Evolutionary conservation across 2,888 invertebrate genomes (phyloP).

Genomic region (Ischnus inquisitorius): DNA sequence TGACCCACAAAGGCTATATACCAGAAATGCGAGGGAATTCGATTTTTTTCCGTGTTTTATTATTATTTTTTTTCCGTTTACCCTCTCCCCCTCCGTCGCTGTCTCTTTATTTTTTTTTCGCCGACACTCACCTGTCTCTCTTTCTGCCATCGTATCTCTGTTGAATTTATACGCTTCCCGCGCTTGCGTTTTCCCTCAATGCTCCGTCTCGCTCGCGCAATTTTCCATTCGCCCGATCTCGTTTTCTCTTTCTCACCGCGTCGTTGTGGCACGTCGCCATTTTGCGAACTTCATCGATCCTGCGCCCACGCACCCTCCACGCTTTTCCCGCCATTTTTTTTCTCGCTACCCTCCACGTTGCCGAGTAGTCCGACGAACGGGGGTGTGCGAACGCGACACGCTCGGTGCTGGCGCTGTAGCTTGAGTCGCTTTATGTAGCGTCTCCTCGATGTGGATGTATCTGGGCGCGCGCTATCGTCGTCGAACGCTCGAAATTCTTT

Average conservation of each 20-base stretch:
- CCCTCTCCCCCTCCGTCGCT: conserved; percentile 59
- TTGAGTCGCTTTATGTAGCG: conserved; percentile 16
- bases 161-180: conserved; percentile 40
- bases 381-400: conserved; percentile 28
- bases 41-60: conserved; percentile 75
- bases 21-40: conserved; percentile 71
- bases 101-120: conserved; percentile 52
- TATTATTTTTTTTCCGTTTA: conserved; percentile 61
- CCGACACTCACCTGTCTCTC: conserved; percentile 52
- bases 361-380: conserved; percentile 10
- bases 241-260: conserved; percentile 58
- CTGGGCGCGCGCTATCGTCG: conserved; percentile 8
- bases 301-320: conserved; percentile 80
- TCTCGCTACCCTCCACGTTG: conserved; percentile 54
- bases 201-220: conserved; percentile 30
- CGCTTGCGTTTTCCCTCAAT: conserved; percentile 47
- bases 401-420: conserved; percentile 62
- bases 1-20: conserved; percentile 78
- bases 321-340: conserved; percentile 82
- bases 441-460: conserved; percentile 36
- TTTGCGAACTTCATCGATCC: conserved; percentile 83
- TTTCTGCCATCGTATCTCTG: conserved; percentile 57
- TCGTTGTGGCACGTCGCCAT: conserved; percentile 77
- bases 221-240: conserved; percentile 32
- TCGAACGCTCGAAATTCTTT: conserved; percentile 13